Evolutionary conservation across 2,113 vertebrate genomes (phyloP), one percentile per base, ranked within the genome.

Genomic region (Bungarus multicinctus): DNA sequence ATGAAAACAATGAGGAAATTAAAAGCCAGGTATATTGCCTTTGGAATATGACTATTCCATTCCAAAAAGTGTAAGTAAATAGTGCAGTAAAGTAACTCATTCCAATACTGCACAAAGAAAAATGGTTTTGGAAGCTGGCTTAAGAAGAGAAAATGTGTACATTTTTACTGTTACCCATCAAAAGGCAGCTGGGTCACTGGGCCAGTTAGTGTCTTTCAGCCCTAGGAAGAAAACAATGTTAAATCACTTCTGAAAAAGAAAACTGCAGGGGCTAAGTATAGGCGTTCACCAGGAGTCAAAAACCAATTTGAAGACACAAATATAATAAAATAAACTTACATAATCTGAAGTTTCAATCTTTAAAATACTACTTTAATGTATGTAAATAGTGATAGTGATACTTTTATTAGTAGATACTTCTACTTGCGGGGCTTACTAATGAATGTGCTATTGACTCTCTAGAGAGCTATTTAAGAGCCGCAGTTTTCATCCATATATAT

Each of bases 31-130:
- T 54, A 88, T 81, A 22, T 30, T 6, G 23, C 43, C 85, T 87
- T 50, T 87, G 14, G 16, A 50, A 5, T 81, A 94, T 90, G 87
- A 88, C 54, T 1, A 0, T 91, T 74, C 20, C 91, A 53, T 25
- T 64, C 47, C 90, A 52, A 39, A 81, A 39, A 88, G 54, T 16
- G n/a, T 39, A 0, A 0, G 30, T 0, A 92, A 45, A 55, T 55
- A 34, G 57, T 89, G 34, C 69, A 57, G 81, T 69, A 52, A 92
- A 47, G 57, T 27, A 39, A 2, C 20, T 69, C 50, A 43, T 92
- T 87, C 8, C 18, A 60, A 53, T 27, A 14, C 4, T 52, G 25
- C 53, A 55, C n/a, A 86, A 47, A 69, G 43, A 10, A 69, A 39
- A 87, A 20, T 1, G 8, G 5, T 23, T 85, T 74, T 30, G 5